Evolutionary conservation across 2,888 invertebrate genomes (phyloP).

Genomic region (Dicranocentrus wangi): DNA sequence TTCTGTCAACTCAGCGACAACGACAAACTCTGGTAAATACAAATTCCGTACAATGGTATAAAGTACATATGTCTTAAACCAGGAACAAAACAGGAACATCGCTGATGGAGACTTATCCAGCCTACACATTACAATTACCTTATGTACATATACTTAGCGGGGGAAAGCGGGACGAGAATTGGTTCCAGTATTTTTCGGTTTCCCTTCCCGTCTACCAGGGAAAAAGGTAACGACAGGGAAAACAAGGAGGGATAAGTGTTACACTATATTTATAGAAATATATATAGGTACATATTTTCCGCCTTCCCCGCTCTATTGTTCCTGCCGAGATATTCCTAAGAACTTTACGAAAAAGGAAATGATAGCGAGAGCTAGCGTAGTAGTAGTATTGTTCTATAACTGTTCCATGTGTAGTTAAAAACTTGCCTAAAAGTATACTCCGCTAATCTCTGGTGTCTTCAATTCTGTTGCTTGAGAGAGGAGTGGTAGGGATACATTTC

Average conservation of each 20-base stretch:
- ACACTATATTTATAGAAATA: not conserved
- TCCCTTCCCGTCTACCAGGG: not conserved
- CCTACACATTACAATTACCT: no score
- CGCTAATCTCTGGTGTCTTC: slow-evolving; percentile 55
- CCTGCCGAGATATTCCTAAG: no score
- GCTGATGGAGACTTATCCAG: no score
- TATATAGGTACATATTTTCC: no score
- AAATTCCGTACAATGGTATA: not conserved
- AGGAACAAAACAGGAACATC: no score
- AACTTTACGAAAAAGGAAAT: not conserved
- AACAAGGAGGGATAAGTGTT: not conserved
- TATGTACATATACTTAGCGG: no score
- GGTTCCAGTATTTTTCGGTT: no score
- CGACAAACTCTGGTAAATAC: slow-evolving; percentile 23
- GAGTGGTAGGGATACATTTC: slow-evolving; percentile 29
- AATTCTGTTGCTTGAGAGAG: slow-evolving; percentile 32
- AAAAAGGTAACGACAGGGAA: slow-evolving; percentile 4
- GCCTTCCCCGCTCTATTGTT: not conserved
- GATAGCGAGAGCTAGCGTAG: not conserved
- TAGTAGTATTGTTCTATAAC: slow-evolving; percentile 21
- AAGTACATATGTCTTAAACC: no score
- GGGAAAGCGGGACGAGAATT: no score
- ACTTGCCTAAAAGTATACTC: slow-evolving; percentile 13
- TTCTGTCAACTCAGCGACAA: slow-evolving; percentile 34
- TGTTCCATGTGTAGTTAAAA: slow-evolving; percentile 12